phyloP scores from a whole-genome alignment of 2,113 vertebrate species.

The Etheostoma cragini region DNA sequence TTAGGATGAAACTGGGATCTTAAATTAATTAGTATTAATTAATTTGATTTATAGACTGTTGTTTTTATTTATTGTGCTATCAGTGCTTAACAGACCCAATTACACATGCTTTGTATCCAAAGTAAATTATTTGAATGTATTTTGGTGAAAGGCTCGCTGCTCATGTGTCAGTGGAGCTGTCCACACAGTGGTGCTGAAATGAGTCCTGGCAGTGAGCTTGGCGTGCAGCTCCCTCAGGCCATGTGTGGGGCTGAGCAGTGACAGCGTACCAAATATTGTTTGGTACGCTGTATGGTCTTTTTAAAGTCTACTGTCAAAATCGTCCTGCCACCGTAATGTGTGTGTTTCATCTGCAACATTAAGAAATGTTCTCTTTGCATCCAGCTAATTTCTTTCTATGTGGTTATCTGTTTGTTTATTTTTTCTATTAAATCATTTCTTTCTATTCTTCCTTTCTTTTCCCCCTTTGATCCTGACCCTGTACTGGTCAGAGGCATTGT shows the following conservation, averaged over 20 bases:
- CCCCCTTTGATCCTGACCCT: not conserved
- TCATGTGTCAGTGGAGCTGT: conserved; percentile 60
- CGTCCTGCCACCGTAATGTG: not conserved
- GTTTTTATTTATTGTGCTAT: not conserved
- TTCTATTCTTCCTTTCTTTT: too few relatives aligned
- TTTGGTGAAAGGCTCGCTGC: conserved; percentile 15
- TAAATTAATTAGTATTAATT: not conserved
- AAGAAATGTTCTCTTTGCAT: not conserved
- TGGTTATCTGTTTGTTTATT: too few relatives aligned
- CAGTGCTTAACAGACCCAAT: conserved; percentile 3
- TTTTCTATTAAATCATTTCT: not conserved
- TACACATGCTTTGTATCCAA: not conserved
- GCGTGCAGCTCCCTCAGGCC: conserved; percentile 39
- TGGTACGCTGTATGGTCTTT: conserved; percentile 6
- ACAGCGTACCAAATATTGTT: conserved; percentile 43
- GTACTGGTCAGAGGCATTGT: not conserved
- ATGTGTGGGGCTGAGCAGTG: conserved; percentile 25
- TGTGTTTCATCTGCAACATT: conserved; percentile 15
- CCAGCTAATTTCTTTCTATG: not conserved
- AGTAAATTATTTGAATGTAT: not conserved
- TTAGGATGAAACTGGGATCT: conserved; percentile 24
- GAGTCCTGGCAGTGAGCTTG: conserved; percentile 45
- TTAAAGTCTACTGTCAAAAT: conserved; percentile 1
- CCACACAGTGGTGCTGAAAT: conserved; percentile 61
- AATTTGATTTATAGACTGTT: not conserved